Evolutionary conservation across 2,113 vertebrate genomes (phyloP), one percentile per base, ranked within the genome.

Genomic region (Esox niger): DNA sequence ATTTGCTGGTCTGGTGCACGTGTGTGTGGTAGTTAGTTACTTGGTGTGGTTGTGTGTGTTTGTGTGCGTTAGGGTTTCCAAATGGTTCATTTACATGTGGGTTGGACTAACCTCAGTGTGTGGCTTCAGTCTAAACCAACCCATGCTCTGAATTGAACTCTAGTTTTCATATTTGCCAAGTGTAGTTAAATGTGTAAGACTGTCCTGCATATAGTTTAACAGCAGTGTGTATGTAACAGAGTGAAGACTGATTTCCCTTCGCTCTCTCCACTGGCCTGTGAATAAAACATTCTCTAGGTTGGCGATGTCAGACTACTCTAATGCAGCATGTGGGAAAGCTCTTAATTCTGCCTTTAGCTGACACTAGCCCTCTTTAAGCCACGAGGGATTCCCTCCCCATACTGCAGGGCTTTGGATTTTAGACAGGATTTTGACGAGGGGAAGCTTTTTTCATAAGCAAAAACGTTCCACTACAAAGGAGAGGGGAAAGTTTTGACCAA

Each of bases 301-400:
- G 58, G 25, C 69, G n/a, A n/a, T 70, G 64, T 74, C 49, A 68
- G 29, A 17, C 26, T 61, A 25, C 17, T 3, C 68, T 70, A 25
- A 62, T 71, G 29, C 56, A 80, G 74, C 84, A 88, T 85, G 78
- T 85, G 78, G 82, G 71, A 86, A 88, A 82, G 68, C 78, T 77
- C 65, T 84, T 79, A 76, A 30, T 68, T 69, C 85, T 79, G 33
- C 78, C 71, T 79, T 69, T 11, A 75, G 64, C 82, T 84, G 74
- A 86, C 75, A 71, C 70, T 67, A 68, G 35, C 68, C 63, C 72
- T 73, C 77, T 76, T 63, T 74, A 63, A 61, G 67, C 76, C 76
- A 73, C 74, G 61, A 57, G 84, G 84, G 76, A 81, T 77, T 78
- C 57, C 75, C n/a, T n/a, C n/a, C n/a, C 79, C 68, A 73, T 77